phyloP scores from a whole-genome alignment of 2,888 invertebrate genomes.

The Eilema depressum region DNA sequence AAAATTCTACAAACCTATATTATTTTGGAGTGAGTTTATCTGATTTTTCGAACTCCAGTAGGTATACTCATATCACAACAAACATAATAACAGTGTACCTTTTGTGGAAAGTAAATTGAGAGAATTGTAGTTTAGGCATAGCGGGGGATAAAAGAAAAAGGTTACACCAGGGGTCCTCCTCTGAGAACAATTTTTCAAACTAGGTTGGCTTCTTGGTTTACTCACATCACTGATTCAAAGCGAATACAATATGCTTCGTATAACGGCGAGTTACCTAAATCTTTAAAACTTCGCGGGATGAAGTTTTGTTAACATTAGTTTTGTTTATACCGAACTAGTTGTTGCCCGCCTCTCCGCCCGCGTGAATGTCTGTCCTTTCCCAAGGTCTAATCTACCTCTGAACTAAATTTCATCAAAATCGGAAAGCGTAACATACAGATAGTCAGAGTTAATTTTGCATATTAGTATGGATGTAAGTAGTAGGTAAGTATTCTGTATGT shows the following conservation, averaged over 20 bases:
- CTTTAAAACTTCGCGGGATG: constrained; percentile 38
- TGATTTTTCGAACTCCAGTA: constrained; percentile 26
- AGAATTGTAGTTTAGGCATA: constrained; percentile 68
- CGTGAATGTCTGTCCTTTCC: too few species aligned
- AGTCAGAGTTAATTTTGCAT: too few species aligned
- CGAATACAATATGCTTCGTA: constrained; percentile 51
- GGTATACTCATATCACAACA: constrained; percentile 25
- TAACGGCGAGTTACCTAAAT: constrained; percentile 48
- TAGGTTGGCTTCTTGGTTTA: constrained; percentile 70
- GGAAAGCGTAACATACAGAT: too few species aligned
- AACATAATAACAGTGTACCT: constrained; percentile 56
- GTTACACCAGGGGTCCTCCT: constrained; percentile 66
- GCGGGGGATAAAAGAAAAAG: constrained; percentile 66
- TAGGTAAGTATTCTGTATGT: too few species aligned
- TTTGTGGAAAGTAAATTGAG: constrained; percentile 69
- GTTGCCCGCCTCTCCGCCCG: too few species aligned
- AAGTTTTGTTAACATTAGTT: constrained; percentile 7
- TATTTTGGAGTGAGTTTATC: constrained; percentile 11
- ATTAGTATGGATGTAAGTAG: too few species aligned
- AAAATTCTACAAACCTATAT: background rate
- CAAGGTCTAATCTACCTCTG: too few species aligned
- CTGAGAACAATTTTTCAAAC: constrained; percentile 79
- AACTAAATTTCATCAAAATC: too few species aligned
- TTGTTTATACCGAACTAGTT: background rate
- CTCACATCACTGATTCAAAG: constrained; percentile 74